Evolutionary conservation across 37 sponge, comb jelly and placozoan genomes (phyloP).

Genomic region (Halisarca cf. caerulea): DNA sequence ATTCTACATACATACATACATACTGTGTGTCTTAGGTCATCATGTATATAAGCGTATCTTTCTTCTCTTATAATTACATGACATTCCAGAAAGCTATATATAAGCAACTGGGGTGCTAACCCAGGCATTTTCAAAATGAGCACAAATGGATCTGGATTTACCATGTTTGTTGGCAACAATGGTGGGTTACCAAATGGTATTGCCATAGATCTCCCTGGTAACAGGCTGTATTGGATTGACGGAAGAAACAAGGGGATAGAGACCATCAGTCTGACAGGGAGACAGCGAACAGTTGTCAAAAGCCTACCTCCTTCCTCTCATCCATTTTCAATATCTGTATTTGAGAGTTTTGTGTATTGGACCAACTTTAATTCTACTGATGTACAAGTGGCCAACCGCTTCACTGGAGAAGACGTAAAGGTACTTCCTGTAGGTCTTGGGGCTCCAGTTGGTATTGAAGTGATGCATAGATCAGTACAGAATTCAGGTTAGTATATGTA

Average conservation of each 20-base stretch:
- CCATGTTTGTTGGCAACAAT: neutral
- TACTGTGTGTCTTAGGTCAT: no score
- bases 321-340: constrained; percentile 5
- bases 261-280: neutral
- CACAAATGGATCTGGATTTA: neutral
- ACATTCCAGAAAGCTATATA: neutral
- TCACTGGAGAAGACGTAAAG: neutral
- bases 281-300: neutral
- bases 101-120: constrained; percentile 27
- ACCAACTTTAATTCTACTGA: neutral
- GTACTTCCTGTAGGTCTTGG: neutral
- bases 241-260: neutral
- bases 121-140: neutral
- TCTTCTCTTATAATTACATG: no score
- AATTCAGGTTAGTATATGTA: no score
- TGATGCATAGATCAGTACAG: no score
- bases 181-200: constrained; percentile 23
- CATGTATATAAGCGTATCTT: no score
- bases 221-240: constrained; percentile 33
- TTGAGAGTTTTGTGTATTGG: constrained; percentile 4
- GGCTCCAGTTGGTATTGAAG: no score
- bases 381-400: neutral
- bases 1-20: no score
- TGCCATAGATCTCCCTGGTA: constrained; percentile 6
- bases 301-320: neutral